These are phyloP conservation scores for Poecilia latipinna DNA, from an alignment of 2,113 vertebrate genomes.

Conservation along the genomic window DNA sequence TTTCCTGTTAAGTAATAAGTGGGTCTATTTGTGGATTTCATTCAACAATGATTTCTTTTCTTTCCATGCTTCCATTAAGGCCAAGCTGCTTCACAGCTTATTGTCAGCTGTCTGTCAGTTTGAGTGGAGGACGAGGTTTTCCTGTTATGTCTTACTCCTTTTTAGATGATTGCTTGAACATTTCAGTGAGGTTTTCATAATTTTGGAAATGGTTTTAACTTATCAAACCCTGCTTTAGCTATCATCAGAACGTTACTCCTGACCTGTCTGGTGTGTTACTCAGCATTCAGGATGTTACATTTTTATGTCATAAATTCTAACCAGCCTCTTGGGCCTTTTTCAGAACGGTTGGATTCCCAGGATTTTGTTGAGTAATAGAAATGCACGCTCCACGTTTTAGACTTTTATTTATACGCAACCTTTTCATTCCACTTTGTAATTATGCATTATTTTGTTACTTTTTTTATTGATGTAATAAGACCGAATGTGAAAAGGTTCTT, in stretches of 20 bases:
- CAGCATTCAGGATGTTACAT: neutral
- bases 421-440: neutral
- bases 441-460: neutral
- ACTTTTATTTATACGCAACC: neutral
- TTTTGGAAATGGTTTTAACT: neutral
- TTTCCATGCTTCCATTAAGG: neutral
- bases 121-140: neutral
- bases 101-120: neutral
- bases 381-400: neutral
- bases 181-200: neutral
- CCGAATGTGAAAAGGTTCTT: neutral
- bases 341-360: too few relatives aligned
- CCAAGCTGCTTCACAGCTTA: neutral
- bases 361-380: neutral
- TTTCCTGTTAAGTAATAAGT: neutral
- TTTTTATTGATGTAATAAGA: neutral
- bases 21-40: neutral
- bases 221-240: neutral
- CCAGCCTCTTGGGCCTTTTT: too few relatives aligned
- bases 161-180: neutral
- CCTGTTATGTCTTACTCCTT: neutral
- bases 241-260: neutral
- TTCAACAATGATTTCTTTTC: neutral
- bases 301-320: neutral
- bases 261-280: neutral